Conservation (phyloP, 2,888 invertebrate species). For the Spodoptera picta region DNA sequence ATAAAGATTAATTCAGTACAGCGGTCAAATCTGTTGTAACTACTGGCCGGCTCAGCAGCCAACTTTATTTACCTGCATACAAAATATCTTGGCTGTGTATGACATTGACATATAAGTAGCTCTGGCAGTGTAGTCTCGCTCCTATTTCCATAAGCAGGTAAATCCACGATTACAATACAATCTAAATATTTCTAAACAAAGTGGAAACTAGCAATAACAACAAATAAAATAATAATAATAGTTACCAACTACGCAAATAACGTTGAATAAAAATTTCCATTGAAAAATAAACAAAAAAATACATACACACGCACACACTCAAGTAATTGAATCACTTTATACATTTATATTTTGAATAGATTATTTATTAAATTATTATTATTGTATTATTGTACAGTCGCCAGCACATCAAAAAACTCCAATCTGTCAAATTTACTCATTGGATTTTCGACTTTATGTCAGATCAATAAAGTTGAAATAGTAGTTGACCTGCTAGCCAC, state of each 20-base stretch:
- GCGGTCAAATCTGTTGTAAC: too few species aligned
- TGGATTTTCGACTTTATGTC: too few species aligned
- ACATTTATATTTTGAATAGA: conserved; percentile 5
- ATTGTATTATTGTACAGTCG: conserved; percentile 7
- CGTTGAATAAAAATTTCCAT: conserved; percentile 66
- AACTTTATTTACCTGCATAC: too few species aligned
- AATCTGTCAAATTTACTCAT: too few species aligned
- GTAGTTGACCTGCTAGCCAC: too few species aligned
- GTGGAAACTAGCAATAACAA: conserved; percentile 58
- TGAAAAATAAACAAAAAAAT: conserved; percentile 57
- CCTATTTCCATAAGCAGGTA: conserved; percentile 7
- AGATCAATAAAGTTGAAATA: too few species aligned
- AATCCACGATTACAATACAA: conserved; percentile 24
- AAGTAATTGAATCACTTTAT: conserved; percentile 28
- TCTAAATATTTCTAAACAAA: conserved; percentile 48
- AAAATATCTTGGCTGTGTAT: neutral
- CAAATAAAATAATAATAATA: conserved; percentile 60
- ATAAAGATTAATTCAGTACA: too few species aligned
- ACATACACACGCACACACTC: conserved; percentile 47
- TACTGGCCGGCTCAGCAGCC: too few species aligned
- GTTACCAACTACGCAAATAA: conserved; percentile 62
- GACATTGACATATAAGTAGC: neutral
- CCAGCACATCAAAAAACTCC: too few species aligned
- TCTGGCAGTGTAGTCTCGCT: conserved; percentile 21
- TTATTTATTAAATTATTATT: conserved; percentile 1